Percentiles rank a stretch among this genome's conserved stretches.
Conservation (phyloP, 1,140 invertebrate species). For the Papilio xuthus region DNA sequence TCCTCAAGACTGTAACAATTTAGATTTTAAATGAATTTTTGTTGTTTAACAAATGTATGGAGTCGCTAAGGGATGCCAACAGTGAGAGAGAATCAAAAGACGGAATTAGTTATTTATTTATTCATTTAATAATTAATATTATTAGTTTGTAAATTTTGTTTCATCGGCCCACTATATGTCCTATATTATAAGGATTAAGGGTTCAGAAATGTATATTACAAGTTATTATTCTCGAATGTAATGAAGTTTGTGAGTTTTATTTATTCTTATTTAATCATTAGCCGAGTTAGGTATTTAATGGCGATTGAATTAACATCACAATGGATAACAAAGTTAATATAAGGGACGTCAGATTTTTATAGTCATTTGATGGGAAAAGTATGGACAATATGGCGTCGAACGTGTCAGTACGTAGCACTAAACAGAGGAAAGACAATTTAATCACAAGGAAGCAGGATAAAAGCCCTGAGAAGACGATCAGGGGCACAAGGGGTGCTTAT, state of each 20-base stretch:
- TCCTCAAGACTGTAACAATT: constrained; percentile 75
- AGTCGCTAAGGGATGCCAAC: constrained; percentile 66
- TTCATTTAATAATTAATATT: constrained; percentile 69
- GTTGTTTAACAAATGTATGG: constrained; percentile 61
- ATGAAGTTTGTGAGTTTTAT: constrained; percentile 52
- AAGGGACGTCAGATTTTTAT: constrained; percentile 42
- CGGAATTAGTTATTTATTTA: constrained; percentile 78
- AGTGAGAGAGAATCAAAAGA: constrained; percentile 79
- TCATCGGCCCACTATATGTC: constrained; percentile 46
- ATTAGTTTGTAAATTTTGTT: constrained; percentile 57
- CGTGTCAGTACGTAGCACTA: constrained; percentile 71
- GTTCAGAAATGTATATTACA: constrained; percentile 27
- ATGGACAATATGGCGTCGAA: constrained; percentile 81
- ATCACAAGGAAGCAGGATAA: constrained; percentile 80
- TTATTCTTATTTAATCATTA: constrained; percentile 54
- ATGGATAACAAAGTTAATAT: constrained; percentile 45
- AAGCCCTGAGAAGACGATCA: constrained; percentile 77
- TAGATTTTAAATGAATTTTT: constrained; percentile 65
- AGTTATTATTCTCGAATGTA: constrained; percentile 42
- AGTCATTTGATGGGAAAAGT: constrained; percentile 62
- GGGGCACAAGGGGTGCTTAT: constrained; percentile 72
- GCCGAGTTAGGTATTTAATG: constrained; percentile 41
- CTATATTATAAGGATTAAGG: constrained; percentile 23
- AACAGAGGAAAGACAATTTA: constrained; percentile 76
- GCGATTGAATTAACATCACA: constrained; percentile 48